phyloP scores from a whole-genome alignment of 2,113 vertebrate species.

The Morone saxatilis region DNA sequence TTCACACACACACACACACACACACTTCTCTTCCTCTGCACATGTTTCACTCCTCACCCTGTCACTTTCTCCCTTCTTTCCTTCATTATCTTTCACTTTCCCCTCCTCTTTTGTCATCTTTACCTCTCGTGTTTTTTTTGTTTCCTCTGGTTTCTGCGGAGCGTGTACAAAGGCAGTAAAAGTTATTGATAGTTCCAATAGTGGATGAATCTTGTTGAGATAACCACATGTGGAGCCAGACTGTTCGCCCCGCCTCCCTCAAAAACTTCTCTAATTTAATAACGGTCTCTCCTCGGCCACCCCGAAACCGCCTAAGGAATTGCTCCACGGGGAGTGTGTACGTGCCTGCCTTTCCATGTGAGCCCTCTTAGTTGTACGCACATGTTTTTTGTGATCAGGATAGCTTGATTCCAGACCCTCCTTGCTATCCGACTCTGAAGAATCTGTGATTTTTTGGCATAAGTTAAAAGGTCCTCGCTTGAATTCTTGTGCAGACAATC shows the following conservation, averaged over 20 bases:
- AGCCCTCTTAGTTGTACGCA: constrained; percentile 62
- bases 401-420: constrained; percentile 72
- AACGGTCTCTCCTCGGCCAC: constrained; percentile 67
- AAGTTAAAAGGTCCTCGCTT: constrained; percentile 71
- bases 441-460: constrained; percentile 71
- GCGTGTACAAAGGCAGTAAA: constrained; percentile 38
- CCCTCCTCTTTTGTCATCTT: constrained; percentile 43
- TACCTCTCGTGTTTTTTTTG: neutral
- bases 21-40: constrained; percentile 44
- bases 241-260: constrained; percentile 29
- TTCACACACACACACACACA: constrained; percentile 22
- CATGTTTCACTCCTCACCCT: constrained; percentile 66
- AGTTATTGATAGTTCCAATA: constrained; percentile 67
- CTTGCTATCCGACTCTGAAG: constrained; percentile 62
- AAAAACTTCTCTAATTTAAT: constrained; percentile 78
- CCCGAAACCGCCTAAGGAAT: constrained; percentile 69
- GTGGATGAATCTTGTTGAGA: constrained; percentile 59
- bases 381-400: constrained; percentile 75
- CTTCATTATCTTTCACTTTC: constrained; percentile 43
- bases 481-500: constrained; percentile 76
- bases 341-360: constrained; percentile 66
- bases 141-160: neutral
- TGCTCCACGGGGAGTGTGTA: constrained; percentile 72
- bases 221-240: constrained; percentile 70
- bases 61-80: constrained; percentile 58